A percentile compares a stretch with the other conserved stretches of the same genome.
These are phyloP conservation scores for Patella ulyssiponensis DNA, from an alignment of 2,888 invertebrate species.

Conservation along the genomic window DNA sequence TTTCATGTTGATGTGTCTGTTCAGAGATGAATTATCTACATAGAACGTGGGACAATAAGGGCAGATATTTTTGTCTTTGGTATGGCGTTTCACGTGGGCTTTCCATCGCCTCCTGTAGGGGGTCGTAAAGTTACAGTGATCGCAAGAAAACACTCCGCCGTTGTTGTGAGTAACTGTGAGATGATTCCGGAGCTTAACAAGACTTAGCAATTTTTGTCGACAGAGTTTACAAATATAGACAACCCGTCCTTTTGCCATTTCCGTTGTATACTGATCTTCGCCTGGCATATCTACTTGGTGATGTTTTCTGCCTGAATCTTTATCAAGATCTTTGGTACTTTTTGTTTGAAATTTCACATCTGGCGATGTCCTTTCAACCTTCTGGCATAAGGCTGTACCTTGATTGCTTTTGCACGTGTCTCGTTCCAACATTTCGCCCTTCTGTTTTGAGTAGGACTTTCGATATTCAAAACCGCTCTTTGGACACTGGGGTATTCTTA, in stretches of 20 bases:
- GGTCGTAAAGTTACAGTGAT: background rate
- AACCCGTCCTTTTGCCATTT: background rate
- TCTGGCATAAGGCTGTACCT: no score
- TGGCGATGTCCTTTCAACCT: no score
- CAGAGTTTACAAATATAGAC: constrained; percentile 1
- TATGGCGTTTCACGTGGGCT: background rate
- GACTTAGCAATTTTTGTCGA: background rate
- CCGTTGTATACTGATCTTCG: background rate
- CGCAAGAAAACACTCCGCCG: background rate
- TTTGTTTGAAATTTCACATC: no score
- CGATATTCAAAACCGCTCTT: no score
- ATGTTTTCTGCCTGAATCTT: no score
- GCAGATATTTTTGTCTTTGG: background rate
- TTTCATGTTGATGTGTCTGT: background rate
- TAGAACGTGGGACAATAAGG: background rate
- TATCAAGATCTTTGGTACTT: no score
- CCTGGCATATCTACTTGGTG: background rate
- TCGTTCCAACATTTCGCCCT: no score
- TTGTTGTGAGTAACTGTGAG: background rate
- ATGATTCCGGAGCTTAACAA: background rate
- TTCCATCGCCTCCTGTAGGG: background rate
- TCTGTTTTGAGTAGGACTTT: no score
- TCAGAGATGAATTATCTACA: background rate
- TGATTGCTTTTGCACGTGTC: no score
- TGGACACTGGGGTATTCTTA: no score